Conservation (phyloP, 2,113 vertebrate genomes). For the Chamaetylas fuelleborni region DNA sequence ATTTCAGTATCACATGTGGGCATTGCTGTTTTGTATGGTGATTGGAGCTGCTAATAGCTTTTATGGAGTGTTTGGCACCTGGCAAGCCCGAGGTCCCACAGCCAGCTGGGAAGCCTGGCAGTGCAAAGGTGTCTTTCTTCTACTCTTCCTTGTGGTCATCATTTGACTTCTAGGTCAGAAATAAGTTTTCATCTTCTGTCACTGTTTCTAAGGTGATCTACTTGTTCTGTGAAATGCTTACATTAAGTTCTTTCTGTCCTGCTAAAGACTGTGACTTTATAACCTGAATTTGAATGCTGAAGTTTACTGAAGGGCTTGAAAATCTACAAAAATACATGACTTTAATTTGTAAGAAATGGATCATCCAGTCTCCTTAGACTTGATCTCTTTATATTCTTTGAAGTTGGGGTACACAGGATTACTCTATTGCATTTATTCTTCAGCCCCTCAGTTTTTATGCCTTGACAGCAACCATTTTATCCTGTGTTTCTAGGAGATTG, state of each 20-base stretch:
- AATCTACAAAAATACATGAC: neutral
- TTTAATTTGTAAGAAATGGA: neutral
- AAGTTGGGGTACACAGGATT: neutral
- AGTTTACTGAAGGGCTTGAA: neutral
- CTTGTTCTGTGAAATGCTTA: neutral
- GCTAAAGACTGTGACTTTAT: neutral
- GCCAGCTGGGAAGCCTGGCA: neutral
- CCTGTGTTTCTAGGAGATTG: neutral
- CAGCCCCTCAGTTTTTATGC: neutral
- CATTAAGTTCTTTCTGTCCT: neutral
- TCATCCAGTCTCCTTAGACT: neutral
- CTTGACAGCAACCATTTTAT: neutral
- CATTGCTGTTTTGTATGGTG: neutral
- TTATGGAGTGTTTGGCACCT: neutral
- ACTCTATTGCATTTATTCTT: neutral
- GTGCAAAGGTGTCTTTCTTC: neutral
- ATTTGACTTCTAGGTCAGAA: neutral
- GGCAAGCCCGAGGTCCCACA: neutral
- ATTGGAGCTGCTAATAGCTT: neutral
- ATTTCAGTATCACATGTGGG: neutral
- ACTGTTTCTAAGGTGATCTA: neutral
- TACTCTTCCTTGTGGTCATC: neutral
- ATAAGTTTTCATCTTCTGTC: neutral
- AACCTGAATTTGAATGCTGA: neutral
- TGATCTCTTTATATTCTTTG: neutral